A percentile compares a stretch with the other conserved stretches of the same genome.
phyloP scores from a whole-genome alignment of 2,113 vertebrate species.

The Gobiocypris rarus region DNA sequence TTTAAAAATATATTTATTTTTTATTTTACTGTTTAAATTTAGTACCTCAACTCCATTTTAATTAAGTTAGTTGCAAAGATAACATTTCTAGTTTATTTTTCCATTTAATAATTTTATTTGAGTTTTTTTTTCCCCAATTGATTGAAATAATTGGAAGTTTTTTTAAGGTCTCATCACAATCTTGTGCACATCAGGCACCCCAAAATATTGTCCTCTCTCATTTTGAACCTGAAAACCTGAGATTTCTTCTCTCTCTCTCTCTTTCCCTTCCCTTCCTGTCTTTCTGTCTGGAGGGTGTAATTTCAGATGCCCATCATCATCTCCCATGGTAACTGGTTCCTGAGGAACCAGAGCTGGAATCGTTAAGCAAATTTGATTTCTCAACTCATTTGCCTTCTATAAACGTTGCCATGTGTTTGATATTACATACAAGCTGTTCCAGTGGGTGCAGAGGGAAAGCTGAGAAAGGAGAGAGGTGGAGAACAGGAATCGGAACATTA shows the following conservation, averaged over 20 bases:
- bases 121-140: no score
- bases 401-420: slow-evolving; percentile 77
- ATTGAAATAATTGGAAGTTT: no score
- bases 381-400: slow-evolving; percentile 75
- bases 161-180: background rate
- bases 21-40: background rate
- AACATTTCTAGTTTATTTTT: background rate
- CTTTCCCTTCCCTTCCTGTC: slow-evolving; percentile 20
- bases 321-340: slow-evolving; percentile 61
- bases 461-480: slow-evolving; percentile 29
- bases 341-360: slow-evolving; percentile 59
- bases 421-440: slow-evolving; percentile 76
- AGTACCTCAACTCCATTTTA: background rate
- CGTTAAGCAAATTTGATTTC: slow-evolving; percentile 75
- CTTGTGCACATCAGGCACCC: background rate
- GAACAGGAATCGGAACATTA: slow-evolving; percentile 11
- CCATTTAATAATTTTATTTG: background rate
- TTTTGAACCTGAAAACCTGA: background rate
- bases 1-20: no score
- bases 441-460: slow-evolving; percentile 56
- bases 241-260: background rate
- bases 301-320: slow-evolving; percentile 66
- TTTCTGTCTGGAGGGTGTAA: slow-evolving; percentile 57
- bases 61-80: background rate
- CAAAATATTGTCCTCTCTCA: background rate